A percentile compares a stretch with the other conserved stretches of the same genome.
phyloP scores from a whole-genome alignment of 2,888 invertebrate species.

The Lingula anatina region DNA sequence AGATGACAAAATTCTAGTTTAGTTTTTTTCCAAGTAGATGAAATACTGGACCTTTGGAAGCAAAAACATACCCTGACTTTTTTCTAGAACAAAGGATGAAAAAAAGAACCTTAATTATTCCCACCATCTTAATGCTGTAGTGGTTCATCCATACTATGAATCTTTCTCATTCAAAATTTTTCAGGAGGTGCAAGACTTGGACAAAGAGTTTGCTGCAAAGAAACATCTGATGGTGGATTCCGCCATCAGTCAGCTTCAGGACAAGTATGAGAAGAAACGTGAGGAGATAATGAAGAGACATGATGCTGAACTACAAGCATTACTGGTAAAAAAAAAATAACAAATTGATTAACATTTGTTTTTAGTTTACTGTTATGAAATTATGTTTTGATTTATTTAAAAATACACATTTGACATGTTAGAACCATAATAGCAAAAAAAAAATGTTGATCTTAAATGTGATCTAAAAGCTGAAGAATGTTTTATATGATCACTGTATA shows the following conservation, averaged over 20 bases:
- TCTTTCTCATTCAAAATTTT: no score
- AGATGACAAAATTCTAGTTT: no score
- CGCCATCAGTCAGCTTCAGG: conserved; percentile 32
- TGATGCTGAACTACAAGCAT: conserved; percentile 29
- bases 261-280: conserved; percentile 34
- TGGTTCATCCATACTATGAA: no score
- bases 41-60: no score
- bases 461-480: no score
- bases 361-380: not conserved
- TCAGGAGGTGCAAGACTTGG: conserved; percentile 37
- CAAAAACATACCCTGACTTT: conserved; percentile 37
- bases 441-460: no score
- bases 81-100: no score
- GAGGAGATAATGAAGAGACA: conserved; percentile 31
- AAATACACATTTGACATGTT: not conserved
- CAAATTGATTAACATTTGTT: not conserved
- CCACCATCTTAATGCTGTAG: no score
- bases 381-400: no score
- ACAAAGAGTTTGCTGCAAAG: conserved; percentile 35
- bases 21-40: no score
- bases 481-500: not conserved
- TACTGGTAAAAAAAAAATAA: conserved; percentile 25
- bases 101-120: no score
- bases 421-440: no score
- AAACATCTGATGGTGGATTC: conserved; percentile 43